Base-by-base conservation (phyloP, 2,888 invertebrate genomes). In the Lasioglossum villosulum region DNA sequence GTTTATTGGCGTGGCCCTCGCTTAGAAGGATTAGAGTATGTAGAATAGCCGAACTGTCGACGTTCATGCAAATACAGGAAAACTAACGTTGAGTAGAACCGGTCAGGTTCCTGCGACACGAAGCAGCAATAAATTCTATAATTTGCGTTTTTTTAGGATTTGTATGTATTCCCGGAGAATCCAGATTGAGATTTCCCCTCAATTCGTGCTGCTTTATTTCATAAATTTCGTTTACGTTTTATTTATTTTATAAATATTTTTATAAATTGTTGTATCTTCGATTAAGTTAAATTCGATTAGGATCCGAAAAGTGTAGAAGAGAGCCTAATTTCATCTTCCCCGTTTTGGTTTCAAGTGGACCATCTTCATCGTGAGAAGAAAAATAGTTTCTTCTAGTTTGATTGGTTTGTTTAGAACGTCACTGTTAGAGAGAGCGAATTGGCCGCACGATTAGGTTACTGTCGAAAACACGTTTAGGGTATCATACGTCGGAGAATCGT, bases 401-500 rank as follows among this genome's bases (percentile, higher is more conserved):
- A n/a, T 52, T 10, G 52, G 52, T 52, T 52, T 10, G 4, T 23
- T 52, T 16, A 19, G 5, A 23, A 23, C 48, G 23, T n/a, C n/a
- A 56, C 52, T 10, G n/a, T n/a, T 56, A 23, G 30, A 30, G 30
- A 63, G 63, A 19, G 19, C n/a, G n/a, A n/a, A n/a, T 39, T 14
- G 23, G 23, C 70, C n/a, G 6, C n/a, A 14, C n/a, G 70, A 39
- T 70, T 39, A 5, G 39, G 14, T n/a, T 70, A 39, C 23, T 14
- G 14, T 27, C 27, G 45, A 72, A 30, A 59, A 59, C 23, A 59
- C n/a, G 37, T 48, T 19, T 16, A 16, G 8, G 34, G 34, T 79
- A 79, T 82, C 73, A 45, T 23, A 70, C 30, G 52, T 71, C 39
- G 34, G 66, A 16, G 66, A 39, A 39, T 68, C 48, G 59, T 37